Conservation (phyloP, 92 coral and sea anemone genomes). For the Umimayanthus kanabou region DNA sequence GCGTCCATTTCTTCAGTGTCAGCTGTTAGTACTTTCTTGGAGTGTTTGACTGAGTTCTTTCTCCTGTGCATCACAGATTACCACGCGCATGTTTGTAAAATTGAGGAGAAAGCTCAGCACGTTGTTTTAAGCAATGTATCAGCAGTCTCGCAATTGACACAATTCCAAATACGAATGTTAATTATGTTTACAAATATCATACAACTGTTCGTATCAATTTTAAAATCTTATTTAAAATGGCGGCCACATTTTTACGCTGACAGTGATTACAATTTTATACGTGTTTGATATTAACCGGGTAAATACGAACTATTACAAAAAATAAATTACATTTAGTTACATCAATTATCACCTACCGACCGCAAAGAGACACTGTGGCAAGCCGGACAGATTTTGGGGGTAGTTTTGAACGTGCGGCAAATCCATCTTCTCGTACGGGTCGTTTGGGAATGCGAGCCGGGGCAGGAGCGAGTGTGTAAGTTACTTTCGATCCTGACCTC, state of each 20-base stretch:
- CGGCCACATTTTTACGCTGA: too few relatives aligned
- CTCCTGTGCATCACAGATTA: neutral
- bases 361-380: constrained; percentile 74
- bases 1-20: neutral
- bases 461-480: constrained; percentile 54
- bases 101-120: too few relatives aligned
- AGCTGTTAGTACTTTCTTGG: neutral
- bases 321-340: neutral
- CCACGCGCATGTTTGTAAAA: neutral
- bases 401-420: constrained; percentile 39
- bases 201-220: too few relatives aligned
- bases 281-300: too few relatives aligned
- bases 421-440: constrained; percentile 35
- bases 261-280: neutral
- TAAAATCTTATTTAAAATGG: too few relatives aligned
- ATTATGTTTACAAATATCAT: too few relatives aligned
- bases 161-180: too few relatives aligned
- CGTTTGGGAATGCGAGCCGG: constrained; percentile 45
- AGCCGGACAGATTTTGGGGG: constrained; percentile 60
- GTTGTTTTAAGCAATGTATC: too few relatives aligned
- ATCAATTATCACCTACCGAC: constrained; percentile 54
- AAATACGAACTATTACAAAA: neutral
- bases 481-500: constrained; percentile 43
- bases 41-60: neutral
- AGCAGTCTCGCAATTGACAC: too few relatives aligned